phyloP scores from a whole-genome alignment of 2,888 invertebrate species.

The Apoda limacodes region DNA sequence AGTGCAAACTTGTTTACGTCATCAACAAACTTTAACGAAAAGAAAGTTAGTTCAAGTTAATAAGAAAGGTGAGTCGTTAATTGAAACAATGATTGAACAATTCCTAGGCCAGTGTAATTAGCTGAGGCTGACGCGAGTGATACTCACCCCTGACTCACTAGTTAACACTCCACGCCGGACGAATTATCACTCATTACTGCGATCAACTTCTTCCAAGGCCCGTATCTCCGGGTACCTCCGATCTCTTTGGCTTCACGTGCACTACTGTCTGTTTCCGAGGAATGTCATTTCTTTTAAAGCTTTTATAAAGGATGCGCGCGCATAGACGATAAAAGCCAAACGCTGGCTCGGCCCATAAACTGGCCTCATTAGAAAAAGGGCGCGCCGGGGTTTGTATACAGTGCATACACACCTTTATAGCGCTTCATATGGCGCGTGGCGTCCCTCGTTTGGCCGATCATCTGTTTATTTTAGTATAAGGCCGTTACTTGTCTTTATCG shows the following conservation, averaged over 20 bases:
- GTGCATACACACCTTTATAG: slow-evolving; percentile 56
- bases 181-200: slow-evolving; percentile 46
- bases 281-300: slow-evolving; percentile 50
- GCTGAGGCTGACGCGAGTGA: slow-evolving; percentile 44
- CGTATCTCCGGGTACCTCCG: slow-evolving; percentile 22
- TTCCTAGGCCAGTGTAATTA: slow-evolving; percentile 57
- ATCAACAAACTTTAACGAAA: slow-evolving; percentile 26
- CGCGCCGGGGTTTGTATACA: slow-evolving; percentile 49
- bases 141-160: slow-evolving; percentile 40
- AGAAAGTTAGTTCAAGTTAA: slow-evolving; percentile 17
- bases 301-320: slow-evolving; percentile 54
- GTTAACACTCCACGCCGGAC: slow-evolving; percentile 39
- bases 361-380: slow-evolving; percentile 64
- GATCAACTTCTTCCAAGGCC: slow-evolving; percentile 21
- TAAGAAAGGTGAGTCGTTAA: slow-evolving; percentile 27
- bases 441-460: slow-evolving; percentile 51
- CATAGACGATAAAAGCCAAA: slow-evolving; percentile 57
- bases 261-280: slow-evolving; percentile 35
- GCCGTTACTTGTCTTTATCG: slow-evolving; percentile 54
- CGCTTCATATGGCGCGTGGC: slow-evolving; percentile 36
- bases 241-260: slow-evolving; percentile 32
- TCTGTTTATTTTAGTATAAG: slow-evolving; percentile 62
- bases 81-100: slow-evolving; percentile 33
- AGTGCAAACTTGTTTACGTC: too few relatives aligned
- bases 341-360: slow-evolving; percentile 57